Evolutionary conservation across 2,888 invertebrate genomes (phyloP).

Genomic region (Anticlea derivata): DNA sequence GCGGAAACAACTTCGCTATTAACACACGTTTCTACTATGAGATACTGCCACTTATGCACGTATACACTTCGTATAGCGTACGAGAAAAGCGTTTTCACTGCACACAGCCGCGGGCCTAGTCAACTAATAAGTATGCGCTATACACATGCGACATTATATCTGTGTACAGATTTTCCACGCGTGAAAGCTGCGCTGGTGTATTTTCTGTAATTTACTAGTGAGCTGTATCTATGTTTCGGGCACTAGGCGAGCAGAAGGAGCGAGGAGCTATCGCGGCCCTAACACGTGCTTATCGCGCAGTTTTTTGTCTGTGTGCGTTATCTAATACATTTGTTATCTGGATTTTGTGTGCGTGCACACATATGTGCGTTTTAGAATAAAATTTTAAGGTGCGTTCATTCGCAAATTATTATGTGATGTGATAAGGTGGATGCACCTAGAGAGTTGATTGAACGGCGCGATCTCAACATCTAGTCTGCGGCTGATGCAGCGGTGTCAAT

Average conservation of each 20-base stretch:
- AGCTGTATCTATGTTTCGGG: slow-evolving; percentile 69
- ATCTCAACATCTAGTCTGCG: slow-evolving; percentile 73
- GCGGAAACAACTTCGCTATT: slow-evolving; percentile 82
- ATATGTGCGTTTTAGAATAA: slow-evolving; percentile 12
- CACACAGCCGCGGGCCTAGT: slow-evolving; percentile 44
- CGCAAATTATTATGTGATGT: slow-evolving; percentile 41
- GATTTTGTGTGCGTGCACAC: slow-evolving; percentile 19
- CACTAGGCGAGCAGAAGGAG: slow-evolving; percentile 63
- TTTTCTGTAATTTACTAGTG: slow-evolving; percentile 69
- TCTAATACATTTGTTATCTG: slow-evolving; percentile 38
- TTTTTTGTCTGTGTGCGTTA: slow-evolving; percentile 56
- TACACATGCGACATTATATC: slow-evolving; percentile 59
- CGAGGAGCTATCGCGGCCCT: slow-evolving; percentile 43
- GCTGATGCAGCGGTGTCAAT: slow-evolving; percentile 76
- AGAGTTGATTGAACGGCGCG: slow-evolving; percentile 71
- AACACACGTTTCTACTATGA: slow-evolving; percentile 80
- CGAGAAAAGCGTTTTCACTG: slow-evolving; percentile 71
- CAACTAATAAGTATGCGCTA: slow-evolving; percentile 49
- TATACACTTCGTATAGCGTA: slow-evolving; percentile 54
- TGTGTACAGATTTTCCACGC: slow-evolving; percentile 66
- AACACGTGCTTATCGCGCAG: slow-evolving; percentile 46
- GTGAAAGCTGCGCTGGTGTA: slow-evolving; percentile 62
- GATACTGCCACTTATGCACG: slow-evolving; percentile 77
- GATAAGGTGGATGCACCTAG: slow-evolving; percentile 73
- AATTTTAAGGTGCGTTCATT: slow-evolving; percentile 35